Conservation (phyloP, 53 echinoderm and acorn worm species). For the Hippasteria phrygiana region DNA sequence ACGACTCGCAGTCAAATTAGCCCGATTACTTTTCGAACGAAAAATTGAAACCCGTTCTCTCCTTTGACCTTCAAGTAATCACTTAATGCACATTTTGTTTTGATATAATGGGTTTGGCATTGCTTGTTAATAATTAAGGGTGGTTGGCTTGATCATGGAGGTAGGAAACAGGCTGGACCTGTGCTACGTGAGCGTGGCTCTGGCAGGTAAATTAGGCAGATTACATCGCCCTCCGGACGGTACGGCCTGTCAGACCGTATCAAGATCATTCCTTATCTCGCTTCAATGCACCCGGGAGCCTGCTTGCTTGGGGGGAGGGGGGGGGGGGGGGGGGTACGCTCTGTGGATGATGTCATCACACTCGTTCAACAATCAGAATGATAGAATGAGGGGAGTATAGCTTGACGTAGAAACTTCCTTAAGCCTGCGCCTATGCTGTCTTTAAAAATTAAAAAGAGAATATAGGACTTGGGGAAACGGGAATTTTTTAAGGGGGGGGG, state of each 20-base stretch:
- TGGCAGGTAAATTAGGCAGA: not conserved
- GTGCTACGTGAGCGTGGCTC: not conserved
- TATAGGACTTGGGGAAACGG: too few species aligned
- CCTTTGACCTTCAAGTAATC: too few species aligned
- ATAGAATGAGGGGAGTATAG: not conserved
- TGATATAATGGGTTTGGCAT: too few species aligned
- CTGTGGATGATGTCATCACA: not conserved
- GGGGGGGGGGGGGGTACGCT: not conserved
- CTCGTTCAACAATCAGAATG: not conserved
- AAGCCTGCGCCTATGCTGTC: too few species aligned
- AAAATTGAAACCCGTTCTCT: too few species aligned
- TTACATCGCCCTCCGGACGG: conserved; percentile 1
- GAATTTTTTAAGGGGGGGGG: too few species aligned
- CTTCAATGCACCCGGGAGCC: not conserved
- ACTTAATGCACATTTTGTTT: too few species aligned
- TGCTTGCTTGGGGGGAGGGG: not conserved
- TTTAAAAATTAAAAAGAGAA: too few species aligned
- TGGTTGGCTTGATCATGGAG: not conserved
- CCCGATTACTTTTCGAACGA: too few species aligned
- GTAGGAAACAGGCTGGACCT: too few species aligned
- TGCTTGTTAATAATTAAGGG: not conserved
- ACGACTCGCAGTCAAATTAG: too few species aligned
- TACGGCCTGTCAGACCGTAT: not conserved
- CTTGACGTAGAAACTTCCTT: not conserved
- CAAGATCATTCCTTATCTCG: not conserved